Conservation (phyloP, 2,888 invertebrate species). For the Conistra vaccinii region DNA sequence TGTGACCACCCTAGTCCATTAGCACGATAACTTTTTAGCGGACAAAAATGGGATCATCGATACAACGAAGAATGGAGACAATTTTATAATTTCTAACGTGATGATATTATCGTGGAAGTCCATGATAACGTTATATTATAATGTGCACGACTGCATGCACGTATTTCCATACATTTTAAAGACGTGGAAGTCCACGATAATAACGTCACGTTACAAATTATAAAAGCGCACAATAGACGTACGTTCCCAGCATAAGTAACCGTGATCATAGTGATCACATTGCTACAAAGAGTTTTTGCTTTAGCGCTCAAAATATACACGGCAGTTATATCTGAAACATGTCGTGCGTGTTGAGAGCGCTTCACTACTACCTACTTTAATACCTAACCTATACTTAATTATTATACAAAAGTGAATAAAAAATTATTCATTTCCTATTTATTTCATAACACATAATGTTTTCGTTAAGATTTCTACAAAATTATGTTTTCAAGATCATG, state of each 20-base stretch:
- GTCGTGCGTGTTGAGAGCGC: slow-evolving; percentile 1
- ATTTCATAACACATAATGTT: not conserved
- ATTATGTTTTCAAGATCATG: not conserved
- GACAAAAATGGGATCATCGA: not conserved
- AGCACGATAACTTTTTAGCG: not conserved
- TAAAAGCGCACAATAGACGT: not conserved
- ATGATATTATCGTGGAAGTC: not conserved
- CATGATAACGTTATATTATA: not conserved
- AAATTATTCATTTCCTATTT: not conserved
- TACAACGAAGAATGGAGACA: not conserved
- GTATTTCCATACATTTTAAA: not conserved
- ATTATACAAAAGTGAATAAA: not conserved
- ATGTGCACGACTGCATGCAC: not conserved
- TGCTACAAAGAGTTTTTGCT: not conserved
- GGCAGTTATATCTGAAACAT: slow-evolving; percentile 7
- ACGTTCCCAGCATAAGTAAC: not conserved
- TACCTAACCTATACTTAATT: not conserved
- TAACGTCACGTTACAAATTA: not conserved
- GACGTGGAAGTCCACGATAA: not conserved
- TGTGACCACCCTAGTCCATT: not conserved
- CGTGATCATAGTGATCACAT: not conserved
- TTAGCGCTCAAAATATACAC: not conserved
- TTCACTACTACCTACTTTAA: not conserved
- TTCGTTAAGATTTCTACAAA: not conserved
- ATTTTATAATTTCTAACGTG: not conserved